Conservation (phyloP, 2,113 vertebrate species). For the Orientallactaga bullata region DNA sequence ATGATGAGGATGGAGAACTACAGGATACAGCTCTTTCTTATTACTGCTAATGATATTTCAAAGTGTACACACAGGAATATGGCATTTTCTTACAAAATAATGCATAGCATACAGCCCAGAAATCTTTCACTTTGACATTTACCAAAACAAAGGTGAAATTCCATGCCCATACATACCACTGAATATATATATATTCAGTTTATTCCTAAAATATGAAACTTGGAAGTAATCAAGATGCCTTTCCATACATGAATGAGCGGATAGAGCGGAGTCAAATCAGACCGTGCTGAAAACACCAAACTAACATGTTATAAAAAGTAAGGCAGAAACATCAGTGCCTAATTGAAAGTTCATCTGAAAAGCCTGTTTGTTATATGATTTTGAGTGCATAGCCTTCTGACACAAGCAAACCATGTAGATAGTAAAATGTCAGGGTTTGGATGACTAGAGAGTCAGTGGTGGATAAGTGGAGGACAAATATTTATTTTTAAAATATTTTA, state of each 20-base stretch:
- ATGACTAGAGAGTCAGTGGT: too few relatives aligned
- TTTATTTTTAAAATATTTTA: too few relatives aligned
- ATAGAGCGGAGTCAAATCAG: too few relatives aligned
- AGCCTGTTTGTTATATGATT: background rate
- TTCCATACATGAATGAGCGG: background rate
- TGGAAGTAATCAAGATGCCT: background rate
- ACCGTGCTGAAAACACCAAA: too few relatives aligned
- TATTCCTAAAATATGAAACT: background rate
- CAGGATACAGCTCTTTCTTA: background rate
- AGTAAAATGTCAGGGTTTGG: background rate
- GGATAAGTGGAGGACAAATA: background rate
- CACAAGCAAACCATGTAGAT: too few relatives aligned
- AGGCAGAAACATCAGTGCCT: background rate
- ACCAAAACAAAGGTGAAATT: background rate
- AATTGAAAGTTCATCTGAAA: background rate
- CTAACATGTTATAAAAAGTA: background rate
- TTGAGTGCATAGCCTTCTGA: background rate
- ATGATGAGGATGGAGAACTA: background rate
- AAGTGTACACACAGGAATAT: too few relatives aligned
- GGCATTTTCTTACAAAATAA: too few relatives aligned
- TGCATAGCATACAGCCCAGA: background rate
- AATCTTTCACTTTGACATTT: background rate
- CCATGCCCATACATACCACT: background rate
- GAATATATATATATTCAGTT: background rate
- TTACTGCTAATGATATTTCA: background rate